phyloP scores from a whole-genome alignment of 2,113 vertebrate species.

The Proteles cristata region DNA sequence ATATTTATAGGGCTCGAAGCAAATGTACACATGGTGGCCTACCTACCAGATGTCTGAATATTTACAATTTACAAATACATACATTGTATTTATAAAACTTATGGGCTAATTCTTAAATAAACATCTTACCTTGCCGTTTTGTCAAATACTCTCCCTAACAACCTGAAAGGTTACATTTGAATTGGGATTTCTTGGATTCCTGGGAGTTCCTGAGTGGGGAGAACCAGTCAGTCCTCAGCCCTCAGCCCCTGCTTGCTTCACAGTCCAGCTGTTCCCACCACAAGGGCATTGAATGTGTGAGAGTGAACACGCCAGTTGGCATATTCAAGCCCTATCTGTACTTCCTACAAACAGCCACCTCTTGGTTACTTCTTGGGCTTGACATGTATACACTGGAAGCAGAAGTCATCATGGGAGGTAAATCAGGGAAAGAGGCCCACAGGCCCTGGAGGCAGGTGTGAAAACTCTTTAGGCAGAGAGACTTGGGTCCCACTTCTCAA shows the following conservation, averaged over 20 bases:
- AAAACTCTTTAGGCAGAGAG: neutral
- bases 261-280: neutral
- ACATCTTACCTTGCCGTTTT: neutral
- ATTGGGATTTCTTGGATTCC: neutral
- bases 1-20: neutral
- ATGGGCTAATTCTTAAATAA: neutral
- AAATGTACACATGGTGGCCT: neutral
- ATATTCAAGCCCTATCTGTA: neutral
- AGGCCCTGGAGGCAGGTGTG: neutral
- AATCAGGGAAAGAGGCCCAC: neutral
- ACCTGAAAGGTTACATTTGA: neutral
- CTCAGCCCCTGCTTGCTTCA: neutral
- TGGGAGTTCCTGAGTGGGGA: neutral
- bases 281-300: neutral
- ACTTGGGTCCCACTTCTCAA: neutral
- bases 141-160: neutral
- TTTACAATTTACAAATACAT: neutral
- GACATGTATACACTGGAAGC: neutral
- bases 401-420: no score
- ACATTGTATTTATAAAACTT: neutral
- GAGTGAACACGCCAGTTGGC: rapidly evolving
- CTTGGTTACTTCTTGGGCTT: neutral
- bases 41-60: neutral
- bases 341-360: neutral
- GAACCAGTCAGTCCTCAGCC: neutral